Evolutionary conservation across 1,140 invertebrate genomes (phyloP).

Genomic region (Dufourea novaeangliae): DNA sequence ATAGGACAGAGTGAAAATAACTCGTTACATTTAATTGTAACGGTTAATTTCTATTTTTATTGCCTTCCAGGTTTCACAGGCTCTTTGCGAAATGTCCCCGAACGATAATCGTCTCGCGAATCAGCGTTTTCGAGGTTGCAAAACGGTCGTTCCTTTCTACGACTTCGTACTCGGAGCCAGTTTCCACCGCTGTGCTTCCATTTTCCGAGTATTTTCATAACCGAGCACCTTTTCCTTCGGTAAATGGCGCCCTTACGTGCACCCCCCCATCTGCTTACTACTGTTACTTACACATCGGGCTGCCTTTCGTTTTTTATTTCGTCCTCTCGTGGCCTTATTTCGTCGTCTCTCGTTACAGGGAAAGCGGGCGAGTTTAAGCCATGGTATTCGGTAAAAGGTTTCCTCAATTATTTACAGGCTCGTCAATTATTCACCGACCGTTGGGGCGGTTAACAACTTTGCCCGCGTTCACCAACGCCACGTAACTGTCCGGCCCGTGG

Average conservation of each 20-base stretch:
- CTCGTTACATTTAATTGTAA: neutral
- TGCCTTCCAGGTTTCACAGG: neutral
- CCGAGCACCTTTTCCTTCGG: slow-evolving; percentile 10
- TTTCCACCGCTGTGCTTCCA: slow-evolving; percentile 24
- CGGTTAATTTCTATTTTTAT: neutral
- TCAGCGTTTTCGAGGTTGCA: neutral
- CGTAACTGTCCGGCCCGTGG: neutral
- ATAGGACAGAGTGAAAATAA: neutral
- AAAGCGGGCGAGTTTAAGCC: slow-evolving; percentile 48
- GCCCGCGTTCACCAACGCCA: neutral
- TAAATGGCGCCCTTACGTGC: slow-evolving; percentile 39
- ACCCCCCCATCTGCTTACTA: slow-evolving; percentile 32
- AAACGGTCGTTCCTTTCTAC: neutral
- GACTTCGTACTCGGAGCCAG: neutral
- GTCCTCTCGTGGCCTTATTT: slow-evolving; percentile 30
- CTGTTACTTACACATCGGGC: slow-evolving; percentile 53
- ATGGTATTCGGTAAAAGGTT: slow-evolving; percentile 59
- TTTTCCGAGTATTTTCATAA: slow-evolving; percentile 62
- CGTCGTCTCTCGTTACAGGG: slow-evolving; percentile 39
- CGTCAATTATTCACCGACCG: slow-evolving; percentile 61
- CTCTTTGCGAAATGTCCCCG: neutral
- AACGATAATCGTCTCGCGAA: neutral
- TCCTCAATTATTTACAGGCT: slow-evolving; percentile 64
- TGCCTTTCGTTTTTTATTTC: slow-evolving; percentile 46
- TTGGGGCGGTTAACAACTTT: slow-evolving; percentile 48